These are phyloP conservation scores for Elachura formosa DNA, from an alignment of 2,113 vertebrate genomes.

Conservation along the genomic window DNA sequence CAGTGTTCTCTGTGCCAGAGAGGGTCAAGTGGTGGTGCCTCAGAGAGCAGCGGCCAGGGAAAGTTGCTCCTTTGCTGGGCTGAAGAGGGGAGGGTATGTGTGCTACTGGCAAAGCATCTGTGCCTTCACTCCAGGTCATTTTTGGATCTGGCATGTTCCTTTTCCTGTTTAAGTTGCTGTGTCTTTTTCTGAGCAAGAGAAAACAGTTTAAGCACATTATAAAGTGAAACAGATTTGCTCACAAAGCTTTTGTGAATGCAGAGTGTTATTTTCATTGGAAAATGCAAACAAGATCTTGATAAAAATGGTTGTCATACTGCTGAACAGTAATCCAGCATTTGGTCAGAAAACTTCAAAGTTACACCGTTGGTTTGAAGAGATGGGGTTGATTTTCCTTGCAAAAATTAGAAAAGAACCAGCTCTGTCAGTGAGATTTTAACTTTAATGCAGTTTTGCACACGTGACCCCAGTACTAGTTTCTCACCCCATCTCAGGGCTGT, in stretches of 20 bases:
- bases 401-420: not conserved
- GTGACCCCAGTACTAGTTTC: fast-evolving
- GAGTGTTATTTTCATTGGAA: not conserved
- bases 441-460: not conserved
- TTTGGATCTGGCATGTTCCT: not conserved
- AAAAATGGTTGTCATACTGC: not conserved
- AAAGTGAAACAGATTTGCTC: not conserved
- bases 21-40: not conserved
- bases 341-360: not conserved
- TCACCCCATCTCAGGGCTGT: not conserved
- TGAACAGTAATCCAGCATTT: not conserved
- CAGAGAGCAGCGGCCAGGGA: not conserved
- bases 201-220: not conserved
- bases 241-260: not conserved
- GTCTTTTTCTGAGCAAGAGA: not conserved
- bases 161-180: not conserved
- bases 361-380: not conserved
- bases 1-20: not conserved
- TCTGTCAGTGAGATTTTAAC: not conserved
- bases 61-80: not conserved
- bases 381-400: not conserved
- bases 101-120: not conserved
- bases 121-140: not conserved
- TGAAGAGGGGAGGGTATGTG: not conserved
- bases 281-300: not conserved